Evolutionary conservation across 2,797 vertebrate genomes (phyloP).

Genomic region (Naso thynnoides): DNA sequence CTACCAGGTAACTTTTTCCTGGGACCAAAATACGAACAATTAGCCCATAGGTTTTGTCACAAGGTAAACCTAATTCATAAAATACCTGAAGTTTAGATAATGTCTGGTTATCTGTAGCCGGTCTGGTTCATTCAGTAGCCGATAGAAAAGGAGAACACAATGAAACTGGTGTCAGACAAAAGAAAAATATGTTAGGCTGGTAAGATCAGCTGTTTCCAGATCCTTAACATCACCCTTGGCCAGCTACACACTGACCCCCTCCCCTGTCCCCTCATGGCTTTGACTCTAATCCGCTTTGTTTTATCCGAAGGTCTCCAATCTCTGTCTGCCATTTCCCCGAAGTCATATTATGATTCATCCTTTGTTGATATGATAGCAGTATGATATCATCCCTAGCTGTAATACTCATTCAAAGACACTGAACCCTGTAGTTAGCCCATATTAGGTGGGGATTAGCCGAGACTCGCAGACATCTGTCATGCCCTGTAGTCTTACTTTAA

Average conservation of each 20-base stretch:
- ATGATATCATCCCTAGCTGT: background rate
- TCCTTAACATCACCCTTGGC: constrained; percentile 31
- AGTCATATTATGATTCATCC: constrained; percentile 31
- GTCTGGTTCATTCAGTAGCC: background rate
- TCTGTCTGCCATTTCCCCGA: constrained; percentile 33
- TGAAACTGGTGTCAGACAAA: background rate
- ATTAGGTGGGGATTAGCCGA: background rate
- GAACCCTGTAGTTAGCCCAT: background rate
- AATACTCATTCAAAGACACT: background rate
- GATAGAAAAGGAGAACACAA: background rate
- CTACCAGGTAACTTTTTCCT: constrained; percentile 89
- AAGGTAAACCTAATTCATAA: background rate
- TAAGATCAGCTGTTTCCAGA: constrained; percentile 51
- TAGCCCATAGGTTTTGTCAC: background rate
- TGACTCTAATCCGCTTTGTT: constrained; percentile 79
- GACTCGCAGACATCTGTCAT: background rate
- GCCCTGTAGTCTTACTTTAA: background rate
- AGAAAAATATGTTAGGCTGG: background rate
- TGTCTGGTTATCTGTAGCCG: background rate
- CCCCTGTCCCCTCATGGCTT: constrained; percentile 47
- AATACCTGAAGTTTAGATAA: background rate
- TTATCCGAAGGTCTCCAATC: constrained; percentile 53
- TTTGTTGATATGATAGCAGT: constrained; percentile 37
- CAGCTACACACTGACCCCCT: constrained; percentile 49
- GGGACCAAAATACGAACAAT: background rate